Percentiles rank a stretch among this genome's conserved stretches.
Evolutionary conservation across 2,797 vertebrate species (phyloP).

Genomic region (Enteromius viviparus): DNA sequence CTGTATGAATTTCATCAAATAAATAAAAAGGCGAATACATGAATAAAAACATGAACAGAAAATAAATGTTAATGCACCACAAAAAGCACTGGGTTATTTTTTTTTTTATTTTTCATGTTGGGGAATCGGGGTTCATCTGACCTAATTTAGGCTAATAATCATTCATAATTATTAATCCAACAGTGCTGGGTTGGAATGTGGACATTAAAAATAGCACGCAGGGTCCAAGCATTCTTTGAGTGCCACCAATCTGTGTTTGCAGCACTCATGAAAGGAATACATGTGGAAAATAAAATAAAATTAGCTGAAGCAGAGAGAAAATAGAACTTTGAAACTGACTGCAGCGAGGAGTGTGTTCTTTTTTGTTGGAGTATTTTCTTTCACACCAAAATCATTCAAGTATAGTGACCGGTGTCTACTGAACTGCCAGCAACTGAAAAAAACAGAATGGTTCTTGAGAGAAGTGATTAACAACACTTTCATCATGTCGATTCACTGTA

Average conservation of each 20-base stretch:
- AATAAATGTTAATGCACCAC: background rate
- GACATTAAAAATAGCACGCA: background rate
- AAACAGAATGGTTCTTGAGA: background rate
- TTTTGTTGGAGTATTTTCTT: background rate
- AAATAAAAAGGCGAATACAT: slow-evolving; percentile 19
- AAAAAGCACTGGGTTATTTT: background rate
- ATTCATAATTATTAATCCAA: slow-evolving; percentile 6
- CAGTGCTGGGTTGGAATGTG: background rate
- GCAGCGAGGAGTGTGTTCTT: background rate
- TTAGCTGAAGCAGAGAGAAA: background rate
- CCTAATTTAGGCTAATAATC: slow-evolving; percentile 8
- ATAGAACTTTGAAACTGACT: background rate
- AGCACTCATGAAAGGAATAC: background rate
- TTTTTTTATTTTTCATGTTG: too few relatives aligned
- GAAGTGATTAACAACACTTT: background rate
- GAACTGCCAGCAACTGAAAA: background rate
- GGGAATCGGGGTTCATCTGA: background rate
- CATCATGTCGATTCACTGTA: background rate
- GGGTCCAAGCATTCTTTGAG: background rate
- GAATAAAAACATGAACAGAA: slow-evolving; percentile 17
- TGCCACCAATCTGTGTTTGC: background rate
- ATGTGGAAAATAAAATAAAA: background rate
- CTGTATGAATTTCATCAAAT: slow-evolving; percentile 11
- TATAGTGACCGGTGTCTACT: background rate
- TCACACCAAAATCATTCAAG: background rate